These are phyloP conservation scores for Ennomos fuscantarius DNA, from an alignment of 2,888 invertebrate genomes.

Conservation along the genomic window DNA sequence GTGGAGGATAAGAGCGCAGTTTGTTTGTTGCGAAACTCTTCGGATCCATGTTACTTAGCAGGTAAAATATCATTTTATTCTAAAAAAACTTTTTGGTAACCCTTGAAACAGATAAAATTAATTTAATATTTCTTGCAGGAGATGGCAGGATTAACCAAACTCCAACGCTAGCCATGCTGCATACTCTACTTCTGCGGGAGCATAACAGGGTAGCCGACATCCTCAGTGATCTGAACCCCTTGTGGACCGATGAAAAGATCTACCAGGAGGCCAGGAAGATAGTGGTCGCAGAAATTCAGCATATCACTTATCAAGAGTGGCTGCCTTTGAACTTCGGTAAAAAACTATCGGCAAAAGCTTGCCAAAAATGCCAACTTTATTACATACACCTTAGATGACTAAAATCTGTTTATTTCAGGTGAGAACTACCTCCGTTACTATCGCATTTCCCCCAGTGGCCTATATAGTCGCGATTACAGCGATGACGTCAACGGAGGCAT, in stretches of 20 bases:
- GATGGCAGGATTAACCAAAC: slow-evolving; percentile 83
- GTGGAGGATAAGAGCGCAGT: slow-evolving; percentile 69
- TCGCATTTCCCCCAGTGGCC: slow-evolving; percentile 85
- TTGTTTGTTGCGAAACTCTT: slow-evolving; percentile 69
- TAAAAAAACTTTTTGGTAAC: not conserved
- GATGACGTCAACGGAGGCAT: slow-evolving; percentile 86
- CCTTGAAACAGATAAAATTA: not conserved
- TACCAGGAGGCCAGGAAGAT: slow-evolving; percentile 84
- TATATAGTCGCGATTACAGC: slow-evolving; percentile 88
- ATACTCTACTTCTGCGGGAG: slow-evolving; percentile 81
- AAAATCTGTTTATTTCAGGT: slow-evolving; percentile 59
- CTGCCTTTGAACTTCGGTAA: slow-evolving; percentile 83
- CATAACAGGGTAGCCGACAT: slow-evolving; percentile 84
- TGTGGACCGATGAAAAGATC: slow-evolving; percentile 84
- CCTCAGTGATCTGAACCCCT: slow-evolving; percentile 80
- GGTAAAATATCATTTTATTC: slow-evolving; percentile 54
- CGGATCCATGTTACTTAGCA: slow-evolving; percentile 76
- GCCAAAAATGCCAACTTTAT: too few species aligned
- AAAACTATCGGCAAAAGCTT: not conserved
- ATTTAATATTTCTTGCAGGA: slow-evolving; percentile 56
- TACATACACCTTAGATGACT: not conserved
- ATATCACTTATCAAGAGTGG: slow-evolving; percentile 86
- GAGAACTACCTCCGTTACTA: slow-evolving; percentile 85
- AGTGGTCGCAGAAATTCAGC: slow-evolving; percentile 84
- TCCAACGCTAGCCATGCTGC: slow-evolving; percentile 79